Base-by-base conservation (phyloP, 2,888 invertebrate species). In the Drosophila macrothrix region DNA sequence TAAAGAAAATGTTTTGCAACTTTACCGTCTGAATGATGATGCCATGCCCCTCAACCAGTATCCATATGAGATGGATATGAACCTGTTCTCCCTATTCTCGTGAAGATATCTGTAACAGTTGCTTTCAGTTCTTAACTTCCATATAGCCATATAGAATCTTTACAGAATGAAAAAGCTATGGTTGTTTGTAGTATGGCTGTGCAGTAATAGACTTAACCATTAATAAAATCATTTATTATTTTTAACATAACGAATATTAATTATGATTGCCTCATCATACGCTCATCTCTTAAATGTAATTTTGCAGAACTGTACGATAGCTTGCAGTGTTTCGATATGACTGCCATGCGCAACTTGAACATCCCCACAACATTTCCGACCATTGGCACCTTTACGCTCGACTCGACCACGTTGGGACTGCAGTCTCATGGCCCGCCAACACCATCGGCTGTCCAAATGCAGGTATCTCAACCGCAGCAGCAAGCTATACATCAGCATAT, bases 321-420 rank as follows among this genome's bases (percentile, higher is more conserved):
- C 87, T 83, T 93, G 82, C 87, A 91, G 76, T 92, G 92, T 83
- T 93, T 93, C 84, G 93, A 93, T 81, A 92, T 93, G 91, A 93
- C 92, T 84, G 91, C 93, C 82, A 92, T 93, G 86, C 93, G 92
- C 77, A 93, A 93, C 80, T 83, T 93, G 83, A 93, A 91, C 81
- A 92, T 93, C 83, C 91, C 92, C 60, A 92, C 92, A 77, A 92
- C 91, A 72, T 93, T 93, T 90, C 93, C 93, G 69, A 93, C 93
- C 66, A 93, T 93, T 82, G 93, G 93, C 71, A 93, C 93, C 50
- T 93, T 93, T 85, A 92, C 93, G 71, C 83, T 93, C 67, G 93
- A 93, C 73, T 92, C 92, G 41, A 88, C 92, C 35, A 91, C 87
- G 5, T 70, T 87, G 76, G 91, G 91, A 7, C 49, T 82, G 81